Evolutionary conservation across 2,797 vertebrate species (phyloP).

Genomic region (Anomalospiza imberbis): DNA sequence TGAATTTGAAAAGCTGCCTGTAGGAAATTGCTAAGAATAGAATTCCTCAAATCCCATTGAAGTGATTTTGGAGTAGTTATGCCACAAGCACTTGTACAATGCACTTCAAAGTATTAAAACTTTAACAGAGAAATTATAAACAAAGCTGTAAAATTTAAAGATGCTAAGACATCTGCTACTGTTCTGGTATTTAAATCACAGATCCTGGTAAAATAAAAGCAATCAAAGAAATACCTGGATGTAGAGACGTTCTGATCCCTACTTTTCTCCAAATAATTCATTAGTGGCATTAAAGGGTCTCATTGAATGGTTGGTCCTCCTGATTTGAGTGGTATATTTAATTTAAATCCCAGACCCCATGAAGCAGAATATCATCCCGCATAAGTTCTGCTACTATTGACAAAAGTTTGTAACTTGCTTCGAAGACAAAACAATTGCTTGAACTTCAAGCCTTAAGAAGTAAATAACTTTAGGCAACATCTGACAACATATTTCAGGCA

Average conservation of each 20-base stretch:
- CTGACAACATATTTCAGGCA: background rate
- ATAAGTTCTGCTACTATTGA: background rate
- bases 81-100: background rate
- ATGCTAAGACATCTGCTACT: background rate
- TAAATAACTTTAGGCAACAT: background rate
- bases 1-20: conserved; percentile 29
- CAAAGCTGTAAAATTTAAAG: conserved; percentile 43
- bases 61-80: background rate
- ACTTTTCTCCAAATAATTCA: background rate
- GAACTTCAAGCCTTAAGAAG: background rate
- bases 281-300: background rate
- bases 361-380: background rate
- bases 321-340: background rate
- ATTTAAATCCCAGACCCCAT: background rate
- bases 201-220: background rate
- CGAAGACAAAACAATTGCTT: background rate
- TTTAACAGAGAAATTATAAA: conserved; percentile 36
- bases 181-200: background rate
- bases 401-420: background rate
- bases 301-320: background rate
- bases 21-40: conserved; percentile 21
- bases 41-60: background rate
- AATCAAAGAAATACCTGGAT: background rate
- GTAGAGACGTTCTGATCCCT: background rate
- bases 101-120: background rate